Conservation (phyloP, 2,113 vertebrate genomes). For the Charadrius vociferus region DNA sequence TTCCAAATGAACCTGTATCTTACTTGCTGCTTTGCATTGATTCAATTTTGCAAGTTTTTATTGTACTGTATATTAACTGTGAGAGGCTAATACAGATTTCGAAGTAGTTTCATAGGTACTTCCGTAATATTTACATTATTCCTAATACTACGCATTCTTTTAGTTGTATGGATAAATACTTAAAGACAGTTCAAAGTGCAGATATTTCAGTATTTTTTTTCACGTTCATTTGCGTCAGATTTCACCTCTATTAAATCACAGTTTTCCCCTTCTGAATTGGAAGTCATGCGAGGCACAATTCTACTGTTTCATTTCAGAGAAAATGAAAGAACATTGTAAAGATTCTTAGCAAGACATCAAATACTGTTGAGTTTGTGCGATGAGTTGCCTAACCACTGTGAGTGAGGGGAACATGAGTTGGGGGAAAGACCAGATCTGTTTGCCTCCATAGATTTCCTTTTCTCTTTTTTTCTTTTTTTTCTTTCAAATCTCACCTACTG, state of each 20-base stretch:
- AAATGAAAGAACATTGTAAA: background rate
- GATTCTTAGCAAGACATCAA: background rate
- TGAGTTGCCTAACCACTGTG: background rate
- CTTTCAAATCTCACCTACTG: background rate
- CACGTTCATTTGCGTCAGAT: background rate
- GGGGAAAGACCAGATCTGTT: background rate
- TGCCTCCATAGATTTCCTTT: background rate
- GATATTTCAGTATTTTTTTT: slow-evolving; percentile 17
- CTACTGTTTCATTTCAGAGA: background rate
- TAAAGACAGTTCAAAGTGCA: background rate
- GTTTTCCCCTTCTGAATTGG: background rate
- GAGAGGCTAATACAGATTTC: background rate
- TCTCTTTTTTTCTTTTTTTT: background rate
- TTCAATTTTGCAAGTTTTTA: slow-evolving; percentile 12
- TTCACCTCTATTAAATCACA: background rate
- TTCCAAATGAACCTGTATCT: slow-evolving; percentile 29
- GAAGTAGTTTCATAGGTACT: slow-evolving; percentile 33
- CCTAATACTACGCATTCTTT: background rate
- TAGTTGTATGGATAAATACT: background rate
- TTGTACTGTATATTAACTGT: slow-evolving; percentile 39
- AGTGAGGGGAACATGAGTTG: background rate
- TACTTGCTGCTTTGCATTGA: slow-evolving; percentile 35
- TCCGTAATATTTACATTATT: background rate
- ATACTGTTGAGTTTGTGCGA: background rate
- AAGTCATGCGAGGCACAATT: background rate